These are phyloP conservation scores for Argentina silus DNA, from an alignment of 2,797 vertebrate species.

Conservation along the genomic window DNA sequence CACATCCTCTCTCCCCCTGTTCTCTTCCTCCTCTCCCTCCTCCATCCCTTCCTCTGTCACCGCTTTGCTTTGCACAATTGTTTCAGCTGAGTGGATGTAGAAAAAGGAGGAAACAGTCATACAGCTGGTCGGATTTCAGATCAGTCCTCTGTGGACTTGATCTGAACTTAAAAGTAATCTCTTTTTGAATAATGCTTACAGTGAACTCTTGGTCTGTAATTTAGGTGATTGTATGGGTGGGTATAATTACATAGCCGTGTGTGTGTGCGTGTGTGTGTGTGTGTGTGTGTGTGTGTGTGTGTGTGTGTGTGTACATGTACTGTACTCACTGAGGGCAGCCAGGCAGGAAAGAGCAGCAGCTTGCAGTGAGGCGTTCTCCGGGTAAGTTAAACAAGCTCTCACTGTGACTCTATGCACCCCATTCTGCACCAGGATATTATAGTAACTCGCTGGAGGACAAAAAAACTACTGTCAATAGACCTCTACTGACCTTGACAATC, in stretches of 20 bases:
- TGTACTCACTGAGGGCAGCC: conserved; percentile 89
- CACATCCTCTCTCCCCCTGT: conserved; percentile 66
- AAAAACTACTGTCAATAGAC: background rate
- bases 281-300: conserved; percentile 11
- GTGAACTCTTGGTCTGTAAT: too few relatives aligned
- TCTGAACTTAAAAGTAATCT: too few relatives aligned
- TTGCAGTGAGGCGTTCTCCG: conserved; percentile 82
- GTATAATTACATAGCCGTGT: background rate
- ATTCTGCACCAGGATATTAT: conserved; percentile 92
- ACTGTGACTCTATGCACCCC: conserved; percentile 85
- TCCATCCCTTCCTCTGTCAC: conserved; percentile 75
- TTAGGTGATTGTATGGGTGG: too few relatives aligned
- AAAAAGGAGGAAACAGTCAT: background rate
- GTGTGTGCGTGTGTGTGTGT: background rate
- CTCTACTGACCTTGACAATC: background rate
- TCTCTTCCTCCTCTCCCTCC: conserved; percentile 76
- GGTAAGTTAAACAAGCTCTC: conserved; percentile 82
- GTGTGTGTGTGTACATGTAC: conserved; percentile 20
- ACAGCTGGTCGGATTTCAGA: too few relatives aligned
- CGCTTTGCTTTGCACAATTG: conserved; percentile 87
- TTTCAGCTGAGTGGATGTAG: conserved; percentile 81
- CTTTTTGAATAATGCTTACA: too few relatives aligned
- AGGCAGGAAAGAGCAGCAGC: conserved; percentile 86
- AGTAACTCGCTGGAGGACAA: conserved; percentile 85
- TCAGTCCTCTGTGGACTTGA: too few relatives aligned